phyloP scores from a whole-genome alignment of 2,888 invertebrate genomes.

The Brenthis hecate region DNA sequence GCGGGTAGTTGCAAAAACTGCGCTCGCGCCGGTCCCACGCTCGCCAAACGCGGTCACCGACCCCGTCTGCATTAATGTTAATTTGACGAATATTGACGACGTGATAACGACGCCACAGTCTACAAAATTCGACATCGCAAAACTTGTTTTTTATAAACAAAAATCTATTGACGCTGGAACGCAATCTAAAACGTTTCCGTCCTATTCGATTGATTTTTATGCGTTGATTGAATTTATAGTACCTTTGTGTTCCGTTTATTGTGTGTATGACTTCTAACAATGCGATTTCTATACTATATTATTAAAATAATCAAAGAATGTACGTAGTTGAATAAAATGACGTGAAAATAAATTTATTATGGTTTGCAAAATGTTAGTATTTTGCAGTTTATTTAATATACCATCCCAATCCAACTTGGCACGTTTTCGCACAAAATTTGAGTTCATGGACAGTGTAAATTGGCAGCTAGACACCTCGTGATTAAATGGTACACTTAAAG shows the following conservation, averaged over 20 bases:
- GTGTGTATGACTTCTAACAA: neutral
- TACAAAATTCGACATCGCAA: conserved; percentile 40
- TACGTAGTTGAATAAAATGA: no score
- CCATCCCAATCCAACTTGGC: neutral
- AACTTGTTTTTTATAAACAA: conserved; percentile 44
- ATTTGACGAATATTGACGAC: conserved; percentile 69
- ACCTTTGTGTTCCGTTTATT: conserved; percentile 12
- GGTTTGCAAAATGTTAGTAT: neutral
- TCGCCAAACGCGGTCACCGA: conserved; percentile 63
- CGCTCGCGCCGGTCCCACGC: conserved; percentile 69
- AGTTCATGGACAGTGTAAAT: neutral
- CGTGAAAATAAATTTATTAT: no score
- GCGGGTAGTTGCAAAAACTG: conserved; percentile 68
- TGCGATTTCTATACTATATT: neutral
- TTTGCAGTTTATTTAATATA: neutral
- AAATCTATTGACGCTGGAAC: conserved; percentile 17
- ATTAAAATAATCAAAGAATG: no score
- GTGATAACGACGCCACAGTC: conserved; percentile 50
- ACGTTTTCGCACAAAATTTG: conserved; percentile 10
- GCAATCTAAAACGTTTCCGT: conserved; percentile 7
- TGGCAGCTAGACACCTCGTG: conserved; percentile 1
- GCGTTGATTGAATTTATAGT: conserved; percentile 15
- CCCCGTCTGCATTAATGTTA: conserved; percentile 67
- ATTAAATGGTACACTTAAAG: neutral
- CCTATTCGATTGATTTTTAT: conserved; percentile 16